Base-by-base conservation (phyloP, 2,888 invertebrate species). In the Dorcus hopei region DNA sequence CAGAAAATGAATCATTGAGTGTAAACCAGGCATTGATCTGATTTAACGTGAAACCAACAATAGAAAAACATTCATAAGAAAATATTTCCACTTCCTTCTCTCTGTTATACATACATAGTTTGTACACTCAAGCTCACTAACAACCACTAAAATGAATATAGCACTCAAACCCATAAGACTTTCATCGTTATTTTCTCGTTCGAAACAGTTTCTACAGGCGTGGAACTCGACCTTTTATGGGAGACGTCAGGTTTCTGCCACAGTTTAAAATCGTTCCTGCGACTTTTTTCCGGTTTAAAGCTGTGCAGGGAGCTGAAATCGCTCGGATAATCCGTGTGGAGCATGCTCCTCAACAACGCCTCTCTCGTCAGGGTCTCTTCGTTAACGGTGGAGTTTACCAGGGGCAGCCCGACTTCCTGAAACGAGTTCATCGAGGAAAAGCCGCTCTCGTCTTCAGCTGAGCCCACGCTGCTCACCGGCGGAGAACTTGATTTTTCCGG, bases 351-450 rank as follows among this genome's bases (percentile, higher is more conserved):
- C 4, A 74, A 65, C n/a, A 74, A 62, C 3, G 69, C 68, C 47
- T 69, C 73, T 59, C 73, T 73, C 9, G 58, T 64, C 69, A 53
- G 49, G 4, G 57, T 52, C 26, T 64, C 67, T 56, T 68, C 68
- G 16, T 62, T 61, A 61, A 65, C 63, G n/a, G 70, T 71, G 26
- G 73, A 72, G 61, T 72, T 70, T n/a, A 71, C 62, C 33, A 73
- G 23, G 4, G 90, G 90, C 69, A 91, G 80, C 9, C 90, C 90
- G 49, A 91, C 85, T 72, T 92, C 91, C 78, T 91, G 90, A 74
- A 91, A 91, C 6, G 91, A 91, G 75, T 87, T 91, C 83, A 92
- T 89, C 7, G 91, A 91, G 9, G 91, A 91, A 77, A 92, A 92
- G 33, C 92, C 92, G 72, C 91, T 92, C 76, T 92, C 92, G 69